A percentile compares a stretch with the other conserved stretches of the same genome.
Evolutionary conservation across 2,113 vertebrate species (phyloP).

Genomic region (Cyanistes caeruleus): DNA sequence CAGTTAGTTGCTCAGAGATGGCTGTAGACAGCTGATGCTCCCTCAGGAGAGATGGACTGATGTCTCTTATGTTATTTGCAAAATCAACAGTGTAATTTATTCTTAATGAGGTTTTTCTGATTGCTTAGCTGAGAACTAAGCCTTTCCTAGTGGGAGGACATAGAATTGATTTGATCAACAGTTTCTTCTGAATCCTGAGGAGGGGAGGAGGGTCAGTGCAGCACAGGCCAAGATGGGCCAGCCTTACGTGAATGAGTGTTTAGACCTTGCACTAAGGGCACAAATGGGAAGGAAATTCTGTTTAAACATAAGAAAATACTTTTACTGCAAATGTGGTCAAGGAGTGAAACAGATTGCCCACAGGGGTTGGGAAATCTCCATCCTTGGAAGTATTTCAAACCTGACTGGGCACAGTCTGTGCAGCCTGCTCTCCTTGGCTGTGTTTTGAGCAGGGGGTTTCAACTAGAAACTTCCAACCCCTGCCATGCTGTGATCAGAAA

Average conservation of each 20-base stretch:
- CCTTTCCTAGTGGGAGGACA: background rate
- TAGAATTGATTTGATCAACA: background rate
- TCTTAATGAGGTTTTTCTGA: background rate
- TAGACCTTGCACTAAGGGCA: background rate
- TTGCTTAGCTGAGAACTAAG: background rate
- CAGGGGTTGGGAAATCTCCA: background rate
- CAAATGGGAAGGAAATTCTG: background rate
- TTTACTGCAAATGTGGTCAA: background rate
- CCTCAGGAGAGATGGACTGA: background rate
- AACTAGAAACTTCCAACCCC: background rate
- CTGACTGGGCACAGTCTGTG: background rate
- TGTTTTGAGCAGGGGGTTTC: background rate
- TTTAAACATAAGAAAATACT: background rate
- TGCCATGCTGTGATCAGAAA: background rate
- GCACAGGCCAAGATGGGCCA: background rate
- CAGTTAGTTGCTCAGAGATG: background rate
- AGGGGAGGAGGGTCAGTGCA: background rate
- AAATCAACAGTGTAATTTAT: background rate
- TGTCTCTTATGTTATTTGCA: background rate
- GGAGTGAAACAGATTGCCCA: background rate
- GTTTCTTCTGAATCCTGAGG: background rate
- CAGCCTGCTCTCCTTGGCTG: background rate
- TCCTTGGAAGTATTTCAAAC: background rate
- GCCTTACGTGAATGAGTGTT: background rate
- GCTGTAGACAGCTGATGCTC: background rate